Percentiles rank a stretch among this genome's conserved stretches.
These are phyloP conservation scores for Ophiothrix spiculata DNA, from an alignment of 35 echinoderm and acorn worm genomes.

Conservation along the genomic window DNA sequence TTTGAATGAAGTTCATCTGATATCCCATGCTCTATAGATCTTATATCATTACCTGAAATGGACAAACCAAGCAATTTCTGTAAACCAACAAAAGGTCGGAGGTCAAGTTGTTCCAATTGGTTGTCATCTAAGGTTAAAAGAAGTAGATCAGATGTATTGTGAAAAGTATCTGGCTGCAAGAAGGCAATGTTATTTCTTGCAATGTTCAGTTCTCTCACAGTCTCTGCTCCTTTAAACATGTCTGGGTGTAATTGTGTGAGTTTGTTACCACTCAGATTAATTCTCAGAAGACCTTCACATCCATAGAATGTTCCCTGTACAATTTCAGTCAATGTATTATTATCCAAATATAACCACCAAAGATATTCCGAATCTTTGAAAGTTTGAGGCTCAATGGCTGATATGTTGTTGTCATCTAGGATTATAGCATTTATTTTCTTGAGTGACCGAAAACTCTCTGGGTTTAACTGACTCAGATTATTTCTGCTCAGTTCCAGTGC, in stretches of 20 bases:
- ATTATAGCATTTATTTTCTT: not conserved
- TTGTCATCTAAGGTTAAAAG: not conserved
- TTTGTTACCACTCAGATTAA: not conserved
- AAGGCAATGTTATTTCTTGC: not conserved
- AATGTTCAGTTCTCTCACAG: not conserved
- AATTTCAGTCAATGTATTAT: not conserved
- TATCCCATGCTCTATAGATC: not conserved
- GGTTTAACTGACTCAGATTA: not conserved
- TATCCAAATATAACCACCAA: not conserved
- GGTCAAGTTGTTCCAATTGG: not conserved
- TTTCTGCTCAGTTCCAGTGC: not conserved
- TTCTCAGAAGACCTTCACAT: not conserved
- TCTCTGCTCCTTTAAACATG: not conserved
- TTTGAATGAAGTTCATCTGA: not conserved
- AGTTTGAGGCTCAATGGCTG: not conserved
- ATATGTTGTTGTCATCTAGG: not conserved
- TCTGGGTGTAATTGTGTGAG: not conserved
- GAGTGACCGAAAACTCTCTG: not conserved
- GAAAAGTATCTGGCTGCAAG: not conserved
- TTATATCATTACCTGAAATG: not conserved
- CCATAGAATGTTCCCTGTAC: not conserved
- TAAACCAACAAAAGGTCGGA: not conserved
- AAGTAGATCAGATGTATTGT: not conserved
- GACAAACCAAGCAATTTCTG: not conserved
- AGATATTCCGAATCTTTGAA: not conserved